Evolutionary conservation across 2,113 vertebrate species (phyloP).

Genomic region (Peucedramus taeniatus): DNA sequence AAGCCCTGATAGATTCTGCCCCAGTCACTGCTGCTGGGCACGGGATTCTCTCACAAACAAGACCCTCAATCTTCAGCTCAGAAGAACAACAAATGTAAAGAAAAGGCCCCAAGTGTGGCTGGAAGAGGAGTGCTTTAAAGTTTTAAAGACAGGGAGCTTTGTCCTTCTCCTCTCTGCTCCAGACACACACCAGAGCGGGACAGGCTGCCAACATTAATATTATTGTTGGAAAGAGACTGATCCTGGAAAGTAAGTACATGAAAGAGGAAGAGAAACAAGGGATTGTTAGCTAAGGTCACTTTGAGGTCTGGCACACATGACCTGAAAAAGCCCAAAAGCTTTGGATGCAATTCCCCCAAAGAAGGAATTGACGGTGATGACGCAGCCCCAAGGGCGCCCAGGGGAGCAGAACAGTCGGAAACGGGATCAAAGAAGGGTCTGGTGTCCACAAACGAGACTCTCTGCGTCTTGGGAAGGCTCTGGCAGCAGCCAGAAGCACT

Average conservation of each 20-base stretch:
- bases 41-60: neutral
- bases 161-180: neutral
- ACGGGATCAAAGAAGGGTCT: neutral
- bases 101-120: neutral
- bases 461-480: neutral
- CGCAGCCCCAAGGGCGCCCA: neutral
- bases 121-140: neutral
- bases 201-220: slow-evolving; percentile 41
- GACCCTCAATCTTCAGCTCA: neutral
- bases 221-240: slow-evolving; percentile 42
- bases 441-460: neutral
- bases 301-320: slow-evolving; percentile 43
- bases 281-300: slow-evolving; percentile 40
- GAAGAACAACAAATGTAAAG: neutral
- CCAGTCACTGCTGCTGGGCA: neutral
- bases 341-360: neutral
- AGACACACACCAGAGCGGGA: neutral
- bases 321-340: slow-evolving; percentile 24
- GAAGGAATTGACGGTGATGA: neutral
- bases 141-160: neutral
- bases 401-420: neutral
- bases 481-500: neutral
- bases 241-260: slow-evolving; percentile 38
- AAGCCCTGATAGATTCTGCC: neutral
- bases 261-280: slow-evolving; percentile 42